Evolutionary conservation across 2,888 invertebrate species (phyloP).

Genomic region (Nesidiocoris tenuis): DNA sequence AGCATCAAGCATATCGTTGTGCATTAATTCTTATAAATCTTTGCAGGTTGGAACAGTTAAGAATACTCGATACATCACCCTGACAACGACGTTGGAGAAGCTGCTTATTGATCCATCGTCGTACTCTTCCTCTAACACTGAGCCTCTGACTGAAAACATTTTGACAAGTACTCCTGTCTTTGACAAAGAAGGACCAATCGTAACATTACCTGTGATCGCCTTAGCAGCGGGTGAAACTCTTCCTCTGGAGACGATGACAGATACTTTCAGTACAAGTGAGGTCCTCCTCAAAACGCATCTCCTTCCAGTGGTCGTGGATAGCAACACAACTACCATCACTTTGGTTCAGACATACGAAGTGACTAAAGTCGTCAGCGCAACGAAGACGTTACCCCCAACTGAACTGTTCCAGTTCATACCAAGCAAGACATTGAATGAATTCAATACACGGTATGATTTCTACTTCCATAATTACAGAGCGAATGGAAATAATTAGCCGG

Average conservation of each 20-base stretch:
- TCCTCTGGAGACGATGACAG: slow-evolving; percentile 81
- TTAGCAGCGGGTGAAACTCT: slow-evolving; percentile 78
- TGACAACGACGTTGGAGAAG: slow-evolving; percentile 82
- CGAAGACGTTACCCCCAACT: slow-evolving; percentile 84
- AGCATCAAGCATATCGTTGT: too few relatives aligned
- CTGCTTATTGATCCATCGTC: slow-evolving; percentile 59
- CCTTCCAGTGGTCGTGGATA: slow-evolving; percentile 74
- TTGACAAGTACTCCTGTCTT: slow-evolving; percentile 68
- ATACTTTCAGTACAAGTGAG: slow-evolving; percentile 89
- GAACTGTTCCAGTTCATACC: slow-evolving; percentile 84
- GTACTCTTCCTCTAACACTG: slow-evolving; percentile 55
- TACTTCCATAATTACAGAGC: too few relatives aligned
- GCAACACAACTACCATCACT: slow-evolving; percentile 74
- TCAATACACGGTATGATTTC: slow-evolving; percentile 65
- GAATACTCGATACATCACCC: slow-evolving; percentile 83
- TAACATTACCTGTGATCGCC: slow-evolving; percentile 77
- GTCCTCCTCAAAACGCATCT: slow-evolving; percentile 85
- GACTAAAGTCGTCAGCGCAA: slow-evolving; percentile 79
- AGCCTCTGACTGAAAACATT: slow-evolving; percentile 84
- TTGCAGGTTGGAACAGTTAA: slow-evolving; percentile 79
- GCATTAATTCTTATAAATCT: too few relatives aligned
- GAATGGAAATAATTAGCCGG: too few relatives aligned
- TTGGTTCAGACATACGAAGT: slow-evolving; percentile 86
- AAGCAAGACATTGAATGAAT: slow-evolving; percentile 81
- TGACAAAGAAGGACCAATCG: slow-evolving; percentile 71